phyloP scores from a whole-genome alignment of 2,888 invertebrate genomes.

The Netelia melanura region DNA sequence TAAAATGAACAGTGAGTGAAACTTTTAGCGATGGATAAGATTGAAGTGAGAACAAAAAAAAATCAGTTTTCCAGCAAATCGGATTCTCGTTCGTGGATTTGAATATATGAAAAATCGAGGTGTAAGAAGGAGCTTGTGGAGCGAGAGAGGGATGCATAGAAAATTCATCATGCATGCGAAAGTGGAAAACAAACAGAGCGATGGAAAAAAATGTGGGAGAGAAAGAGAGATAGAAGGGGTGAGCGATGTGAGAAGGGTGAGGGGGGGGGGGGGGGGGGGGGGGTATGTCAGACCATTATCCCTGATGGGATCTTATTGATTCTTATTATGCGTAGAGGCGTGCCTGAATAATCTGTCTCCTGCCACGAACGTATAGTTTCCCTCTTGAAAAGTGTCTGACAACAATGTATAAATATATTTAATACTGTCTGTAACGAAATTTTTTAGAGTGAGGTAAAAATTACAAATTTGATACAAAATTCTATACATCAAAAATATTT shows the following conservation, averaged over 20 bases:
- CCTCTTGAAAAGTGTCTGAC: background rate
- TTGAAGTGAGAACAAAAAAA: slow-evolving; percentile 15
- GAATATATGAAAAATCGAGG: slow-evolving; percentile 71
- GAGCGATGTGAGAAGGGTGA: slow-evolving; percentile 40
- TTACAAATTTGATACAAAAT: background rate
- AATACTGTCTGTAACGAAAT: background rate
- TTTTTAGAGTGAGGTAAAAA: background rate
- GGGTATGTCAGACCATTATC: slow-evolving; percentile 77
- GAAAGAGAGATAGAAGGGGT: slow-evolving; percentile 14
- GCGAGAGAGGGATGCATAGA: slow-evolving; percentile 9
- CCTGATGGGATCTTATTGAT: slow-evolving; percentile 78
- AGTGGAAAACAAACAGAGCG: slow-evolving; percentile 76
- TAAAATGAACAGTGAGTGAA: slow-evolving; percentile 10
- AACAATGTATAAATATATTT: no score
- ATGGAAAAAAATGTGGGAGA: slow-evolving; percentile 64
- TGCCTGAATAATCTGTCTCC: slow-evolving; percentile 79
- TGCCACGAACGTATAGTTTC: slow-evolving; percentile 47
- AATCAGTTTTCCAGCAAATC: slow-evolving; percentile 31
- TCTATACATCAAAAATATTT: background rate
- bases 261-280: slow-evolving; percentile 60
- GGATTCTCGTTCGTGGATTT: slow-evolving; percentile 65
- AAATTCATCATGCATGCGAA: slow-evolving; percentile 77
- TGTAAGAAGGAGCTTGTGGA: background rate
- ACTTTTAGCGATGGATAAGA: slow-evolving; percentile 2
- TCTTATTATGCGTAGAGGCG: slow-evolving; percentile 80